Evolutionary conservation across 2,113 vertebrate genomes (phyloP), one percentile per base, ranked within the genome.

Genomic region (Gadus chalcogrammus): DNA sequence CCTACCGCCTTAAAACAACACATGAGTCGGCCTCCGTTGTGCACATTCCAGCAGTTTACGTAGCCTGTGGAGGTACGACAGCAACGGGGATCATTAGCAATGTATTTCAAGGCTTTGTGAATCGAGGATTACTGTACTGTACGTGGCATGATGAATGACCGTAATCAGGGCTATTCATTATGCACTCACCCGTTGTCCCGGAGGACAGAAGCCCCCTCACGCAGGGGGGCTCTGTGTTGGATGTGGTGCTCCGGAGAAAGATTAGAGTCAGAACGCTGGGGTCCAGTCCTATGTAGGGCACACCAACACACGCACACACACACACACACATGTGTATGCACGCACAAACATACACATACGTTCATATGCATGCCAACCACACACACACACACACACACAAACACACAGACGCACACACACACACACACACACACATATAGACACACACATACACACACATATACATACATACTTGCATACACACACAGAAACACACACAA

Each of bases 1-100:
- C 92, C 88, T 86, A 92, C 89, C n/a, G 88, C 91, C 79, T 85
- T 78, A 78, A 93, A 93, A 76, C 82, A 85, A 70, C 90, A 87
- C 12, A 89, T 15, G 15, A 88, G 72, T 62, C 74, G 53, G 1
- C 87, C 85, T 53, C 82, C 86, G 27, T 73, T 5, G 1, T 84
- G 71, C 27, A 93, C 84, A 16, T 70, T 92, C 91, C 93, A 92
- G 82, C 93, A 91, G 84, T 80, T 76, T 72, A 93, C 61, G 28
- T 73, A 89, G 66, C 88, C 88, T 84, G 61, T 69, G 64, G 73
- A 48, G 2, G 8, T 1, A 64, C 18, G 58, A 53, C 55, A 58
- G 78, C 55, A 72, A 73, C 64, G 84, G 27, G 64, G 22, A 73
- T 59, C 74, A 81, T 81, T 70, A 75, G 74, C 0, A 38, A 17